Conservation (phyloP, 2,888 invertebrate species). For the Catocala fraxini region DNA sequence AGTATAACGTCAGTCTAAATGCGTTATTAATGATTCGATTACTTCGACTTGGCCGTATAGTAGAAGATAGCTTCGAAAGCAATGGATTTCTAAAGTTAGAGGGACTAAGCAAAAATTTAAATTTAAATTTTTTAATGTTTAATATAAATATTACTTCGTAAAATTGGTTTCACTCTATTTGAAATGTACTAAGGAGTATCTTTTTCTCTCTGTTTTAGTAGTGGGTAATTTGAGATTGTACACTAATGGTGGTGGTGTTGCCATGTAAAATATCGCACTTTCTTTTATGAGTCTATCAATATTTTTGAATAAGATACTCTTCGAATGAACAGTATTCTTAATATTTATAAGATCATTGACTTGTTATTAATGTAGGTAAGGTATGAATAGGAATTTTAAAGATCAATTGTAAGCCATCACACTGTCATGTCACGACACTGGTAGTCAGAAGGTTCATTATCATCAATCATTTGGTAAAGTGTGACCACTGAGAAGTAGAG, state of each 20-base stretch:
- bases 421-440: conserved; percentile 67
- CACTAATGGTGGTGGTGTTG: conserved; percentile 50
- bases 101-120: conserved; percentile 22
- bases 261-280: conserved; percentile 43
- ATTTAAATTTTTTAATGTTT: background rate
- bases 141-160: conserved; percentile 43
- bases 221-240: conserved; percentile 21
- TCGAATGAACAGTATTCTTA: conserved; percentile 56
- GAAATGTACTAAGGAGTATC: conserved; percentile 72
- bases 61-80: conserved; percentile 6
- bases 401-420: conserved; percentile 64
- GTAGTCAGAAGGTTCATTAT: conserved; percentile 55
- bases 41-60: background rate
- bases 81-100: conserved; percentile 1
- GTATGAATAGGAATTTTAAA: conserved; percentile 51
- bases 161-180: conserved; percentile 55
- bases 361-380: conserved; percentile 61
- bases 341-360: conserved; percentile 51
- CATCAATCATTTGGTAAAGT: conserved; percentile 63
- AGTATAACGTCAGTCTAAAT: background rate
- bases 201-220: conserved; percentile 64
- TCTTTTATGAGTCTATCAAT: conserved; percentile 33
- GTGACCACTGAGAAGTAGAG: conserved; percentile 76
- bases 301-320: conserved; percentile 69
- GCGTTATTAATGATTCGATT: conserved; percentile 1